Percentiles rank a stretch among this genome's conserved stretches.
Conservation (phyloP, 2,113 vertebrate species). For the Cariama cristata region DNA sequence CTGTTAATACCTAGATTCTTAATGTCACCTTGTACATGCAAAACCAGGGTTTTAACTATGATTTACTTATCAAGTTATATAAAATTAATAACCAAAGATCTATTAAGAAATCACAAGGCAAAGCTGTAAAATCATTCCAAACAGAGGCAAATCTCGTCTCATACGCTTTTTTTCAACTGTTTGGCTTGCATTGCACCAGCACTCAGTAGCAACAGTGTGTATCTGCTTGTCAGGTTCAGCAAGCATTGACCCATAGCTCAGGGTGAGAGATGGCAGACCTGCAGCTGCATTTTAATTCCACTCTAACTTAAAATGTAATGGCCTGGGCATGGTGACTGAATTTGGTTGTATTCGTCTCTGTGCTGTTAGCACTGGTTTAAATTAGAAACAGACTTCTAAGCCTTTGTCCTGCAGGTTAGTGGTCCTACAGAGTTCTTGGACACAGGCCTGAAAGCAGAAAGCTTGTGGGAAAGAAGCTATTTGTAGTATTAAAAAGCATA, state of each 20-base stretch:
- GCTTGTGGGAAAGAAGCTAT: slow-evolving; percentile 50
- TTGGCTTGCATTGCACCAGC: background rate
- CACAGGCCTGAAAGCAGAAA: background rate
- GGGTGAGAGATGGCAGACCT: background rate
- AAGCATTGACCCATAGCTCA: background rate
- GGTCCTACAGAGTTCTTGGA: slow-evolving; percentile 43
- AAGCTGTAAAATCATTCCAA: background rate
- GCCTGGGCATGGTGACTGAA: background rate
- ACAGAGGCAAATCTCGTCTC: background rate
- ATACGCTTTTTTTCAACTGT: background rate
- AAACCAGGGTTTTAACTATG: background rate
- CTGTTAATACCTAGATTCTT: background rate
- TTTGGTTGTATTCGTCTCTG: background rate
- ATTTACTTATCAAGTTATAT: background rate
- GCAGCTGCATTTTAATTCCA: background rate
- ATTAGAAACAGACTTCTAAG: slow-evolving; percentile 19
- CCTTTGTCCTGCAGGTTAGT: slow-evolving; percentile 4
- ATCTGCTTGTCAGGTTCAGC: background rate
- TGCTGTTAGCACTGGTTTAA: background rate
- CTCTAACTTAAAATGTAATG: background rate
- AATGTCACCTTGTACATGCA: background rate
- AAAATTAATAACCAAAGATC: background rate
- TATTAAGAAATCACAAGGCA: background rate
- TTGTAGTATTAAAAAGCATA: slow-evolving; percentile 31
- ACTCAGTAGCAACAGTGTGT: background rate